Evolutionary conservation across 2,113 vertebrate genomes (phyloP).

Genomic region (Willisornis vidua): DNA sequence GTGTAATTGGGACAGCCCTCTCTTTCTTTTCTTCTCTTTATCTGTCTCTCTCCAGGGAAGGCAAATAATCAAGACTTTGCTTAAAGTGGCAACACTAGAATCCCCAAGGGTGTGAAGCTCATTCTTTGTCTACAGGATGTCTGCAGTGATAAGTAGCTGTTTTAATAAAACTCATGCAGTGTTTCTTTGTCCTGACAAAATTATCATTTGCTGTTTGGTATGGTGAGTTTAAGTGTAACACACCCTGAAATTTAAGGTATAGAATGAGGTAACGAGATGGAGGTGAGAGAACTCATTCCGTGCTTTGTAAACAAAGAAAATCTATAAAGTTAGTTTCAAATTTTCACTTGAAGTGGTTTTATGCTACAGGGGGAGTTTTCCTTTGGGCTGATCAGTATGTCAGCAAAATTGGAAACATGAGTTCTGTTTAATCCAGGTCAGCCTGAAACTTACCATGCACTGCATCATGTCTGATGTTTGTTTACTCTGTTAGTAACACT

Average conservation of each 20-base stretch:
- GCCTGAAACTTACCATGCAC: not conserved
- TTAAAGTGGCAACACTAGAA: conserved; percentile 56
- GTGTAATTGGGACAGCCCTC: conserved; percentile 51
- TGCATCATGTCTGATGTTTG: not conserved
- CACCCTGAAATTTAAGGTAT: not conserved
- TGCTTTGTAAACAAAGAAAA: not conserved
- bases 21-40: conserved; percentile 2
- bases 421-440: not conserved
- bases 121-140: conserved; percentile 60
- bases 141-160: conserved; percentile 47
- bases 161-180: conserved; percentile 21
- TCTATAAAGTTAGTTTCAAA: not conserved
- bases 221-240: not conserved
- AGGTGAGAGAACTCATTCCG: not conserved
- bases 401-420: not conserved
- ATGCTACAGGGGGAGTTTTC: not conserved
- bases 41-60: conserved; percentile 38
- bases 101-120: conserved; percentile 35
- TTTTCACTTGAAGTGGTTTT: not conserved
- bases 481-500: not conserved
- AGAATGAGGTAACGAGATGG: not conserved
- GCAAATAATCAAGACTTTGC: conserved; percentile 59
- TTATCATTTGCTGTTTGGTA: not conserved
- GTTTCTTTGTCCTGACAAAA: conserved; percentile 32
- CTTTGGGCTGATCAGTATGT: not conserved